Conservation (phyloP, 2,113 vertebrate species). For the Melanotaenia duboulayi region DNA sequence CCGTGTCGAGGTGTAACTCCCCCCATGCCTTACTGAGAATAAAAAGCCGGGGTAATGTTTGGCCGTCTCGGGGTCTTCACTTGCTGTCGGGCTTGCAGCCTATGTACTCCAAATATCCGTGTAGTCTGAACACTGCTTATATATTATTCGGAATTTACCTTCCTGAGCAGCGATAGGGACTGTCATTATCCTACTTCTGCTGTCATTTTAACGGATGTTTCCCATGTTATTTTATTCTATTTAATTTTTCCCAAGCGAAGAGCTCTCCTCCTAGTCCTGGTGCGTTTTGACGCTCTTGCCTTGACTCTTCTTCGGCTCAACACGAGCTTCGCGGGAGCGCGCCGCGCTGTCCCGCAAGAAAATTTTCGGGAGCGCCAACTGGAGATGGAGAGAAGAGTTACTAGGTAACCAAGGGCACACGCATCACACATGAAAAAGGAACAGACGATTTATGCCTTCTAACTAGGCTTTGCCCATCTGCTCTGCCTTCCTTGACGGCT, state of each 20-base stretch:
- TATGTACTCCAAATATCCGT: slow-evolving; percentile 76
- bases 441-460: slow-evolving; percentile 52
- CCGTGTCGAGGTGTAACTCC: slow-evolving; percentile 73
- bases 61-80: slow-evolving; percentile 54
- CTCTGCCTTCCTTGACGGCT: slow-evolving; percentile 44
- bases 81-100: slow-evolving; percentile 52
- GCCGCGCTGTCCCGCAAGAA: slow-evolving; percentile 77
- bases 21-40: slow-evolving; percentile 74
- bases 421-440: slow-evolving; percentile 66
- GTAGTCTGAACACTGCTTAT: slow-evolving; percentile 39
- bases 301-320: slow-evolving; percentile 71
- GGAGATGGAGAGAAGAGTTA: slow-evolving; percentile 81
- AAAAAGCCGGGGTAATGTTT: slow-evolving; percentile 56
- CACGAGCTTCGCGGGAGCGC: slow-evolving; percentile 75
- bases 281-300: slow-evolving; percentile 74
- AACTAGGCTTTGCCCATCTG: slow-evolving; percentile 49
- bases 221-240: slow-evolving; percentile 17
- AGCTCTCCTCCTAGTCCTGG: slow-evolving; percentile 67
- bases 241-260: slow-evolving; percentile 24
- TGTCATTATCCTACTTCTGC: slow-evolving; percentile 67
- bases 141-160: slow-evolving; percentile 58
- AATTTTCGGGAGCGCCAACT: slow-evolving; percentile 75
- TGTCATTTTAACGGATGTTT: slow-evolving; percentile 53
- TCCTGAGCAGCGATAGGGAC: slow-evolving; percentile 53
- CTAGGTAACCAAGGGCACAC: slow-evolving; percentile 85